These are phyloP conservation scores for Phlogophora meticulosa DNA, from an alignment of 2,888 invertebrate genomes.

Conservation along the genomic window DNA sequence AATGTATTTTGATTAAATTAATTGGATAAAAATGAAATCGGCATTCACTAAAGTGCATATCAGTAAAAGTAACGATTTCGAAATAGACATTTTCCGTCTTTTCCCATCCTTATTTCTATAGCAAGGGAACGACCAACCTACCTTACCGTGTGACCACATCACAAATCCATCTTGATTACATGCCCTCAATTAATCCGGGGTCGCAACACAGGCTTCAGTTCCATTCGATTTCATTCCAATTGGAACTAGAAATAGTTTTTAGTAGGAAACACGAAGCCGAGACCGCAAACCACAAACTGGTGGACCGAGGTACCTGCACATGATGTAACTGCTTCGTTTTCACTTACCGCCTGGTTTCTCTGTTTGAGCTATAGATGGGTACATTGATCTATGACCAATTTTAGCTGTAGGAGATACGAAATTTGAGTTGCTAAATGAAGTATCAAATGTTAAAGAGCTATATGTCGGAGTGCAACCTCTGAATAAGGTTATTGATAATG, in stretches of 20 bases:
- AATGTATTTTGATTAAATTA: background rate
- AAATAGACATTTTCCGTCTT: too few species aligned
- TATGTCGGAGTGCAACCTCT: background rate
- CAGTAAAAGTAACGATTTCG: too few species aligned
- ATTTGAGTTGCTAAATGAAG: background rate
- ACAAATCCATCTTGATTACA: slow-evolving; percentile 4
- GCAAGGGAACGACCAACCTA: background rate
- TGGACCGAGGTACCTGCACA: slow-evolving; percentile 51
- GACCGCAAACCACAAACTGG: slow-evolving; percentile 69
- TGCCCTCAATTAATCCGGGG: slow-evolving; percentile 45
- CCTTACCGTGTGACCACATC: background rate
- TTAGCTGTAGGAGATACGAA: background rate
- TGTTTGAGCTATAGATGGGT: slow-evolving; percentile 29
- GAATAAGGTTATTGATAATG: background rate
- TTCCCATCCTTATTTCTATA: background rate
- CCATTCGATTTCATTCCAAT: slow-evolving; percentile 59
- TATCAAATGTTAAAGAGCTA: background rate
- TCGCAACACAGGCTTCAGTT: slow-evolving; percentile 42
- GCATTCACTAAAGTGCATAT: too few species aligned
- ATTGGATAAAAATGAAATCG: background rate
- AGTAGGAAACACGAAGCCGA: slow-evolving; percentile 57
- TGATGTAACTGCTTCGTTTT: slow-evolving; percentile 72
- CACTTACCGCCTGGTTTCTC: slow-evolving; percentile 59
- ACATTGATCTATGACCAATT: slow-evolving; percentile 24
- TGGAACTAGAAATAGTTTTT: slow-evolving; percentile 53